phyloP scores from a whole-genome alignment of 1,140 invertebrate genomes.

The Polypedilum vanderplanki region DNA sequence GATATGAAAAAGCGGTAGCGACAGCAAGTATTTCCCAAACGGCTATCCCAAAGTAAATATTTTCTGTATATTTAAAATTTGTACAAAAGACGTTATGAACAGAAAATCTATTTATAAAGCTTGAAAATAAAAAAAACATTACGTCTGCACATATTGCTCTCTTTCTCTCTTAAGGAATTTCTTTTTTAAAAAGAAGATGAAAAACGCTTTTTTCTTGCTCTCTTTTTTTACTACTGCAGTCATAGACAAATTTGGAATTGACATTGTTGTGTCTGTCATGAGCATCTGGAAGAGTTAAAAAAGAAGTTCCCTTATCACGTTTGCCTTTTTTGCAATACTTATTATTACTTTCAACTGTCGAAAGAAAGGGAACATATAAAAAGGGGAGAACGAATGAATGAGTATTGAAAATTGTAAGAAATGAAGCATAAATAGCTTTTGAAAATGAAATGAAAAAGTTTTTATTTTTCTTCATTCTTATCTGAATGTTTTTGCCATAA shows the following conservation, averaged over 20 bases:
- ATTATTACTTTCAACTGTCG: neutral
- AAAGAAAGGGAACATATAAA: neutral
- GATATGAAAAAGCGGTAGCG: neutral
- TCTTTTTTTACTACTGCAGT: neutral
- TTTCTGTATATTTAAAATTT: neutral
- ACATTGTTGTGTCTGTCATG: slow-evolving; percentile 16
- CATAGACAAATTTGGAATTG: slow-evolving; percentile 22
- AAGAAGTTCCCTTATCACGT: neutral
- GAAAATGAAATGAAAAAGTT: neutral
- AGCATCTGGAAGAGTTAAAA: neutral
- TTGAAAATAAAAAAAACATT: slow-evolving; percentile 26
- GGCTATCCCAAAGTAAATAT: slow-evolving; percentile 27
- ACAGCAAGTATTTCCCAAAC: neutral
- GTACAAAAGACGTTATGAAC: neutral
- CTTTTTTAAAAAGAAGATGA: neutral
- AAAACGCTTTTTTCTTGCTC: neutral
- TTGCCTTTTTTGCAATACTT: neutral
- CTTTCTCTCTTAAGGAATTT: slow-evolving; percentile 14
- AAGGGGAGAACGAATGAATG: neutral
- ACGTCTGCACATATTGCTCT: slow-evolving; percentile 27
- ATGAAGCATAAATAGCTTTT: neutral
- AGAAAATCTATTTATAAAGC: slow-evolving; percentile 15
- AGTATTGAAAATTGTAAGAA: slow-evolving; percentile 12
- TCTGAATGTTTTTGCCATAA: neutral
- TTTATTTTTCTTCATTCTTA: neutral